Evolutionary conservation across 1,140 invertebrate genomes (phyloP).

Genomic region (Physella acuta): DNA sequence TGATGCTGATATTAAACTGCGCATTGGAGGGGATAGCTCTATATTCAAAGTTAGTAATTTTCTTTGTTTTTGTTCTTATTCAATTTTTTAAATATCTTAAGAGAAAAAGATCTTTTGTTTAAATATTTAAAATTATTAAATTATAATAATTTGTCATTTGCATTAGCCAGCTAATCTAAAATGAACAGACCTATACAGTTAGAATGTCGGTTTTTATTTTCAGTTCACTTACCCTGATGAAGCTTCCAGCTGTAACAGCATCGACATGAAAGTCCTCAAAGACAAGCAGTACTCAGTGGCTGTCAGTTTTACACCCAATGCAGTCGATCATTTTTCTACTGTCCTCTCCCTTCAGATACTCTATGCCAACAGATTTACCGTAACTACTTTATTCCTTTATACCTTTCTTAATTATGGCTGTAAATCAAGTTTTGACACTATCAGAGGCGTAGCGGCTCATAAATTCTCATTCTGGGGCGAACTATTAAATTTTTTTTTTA

Average conservation of each 20-base stretch:
- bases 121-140: too few species aligned
- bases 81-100: too few species aligned
- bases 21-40: neutral
- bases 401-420: neutral
- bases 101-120: too few species aligned
- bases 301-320: neutral
- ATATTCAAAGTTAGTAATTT: slow-evolving; percentile 10
- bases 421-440: neutral
- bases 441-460: neutral
- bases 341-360: neutral
- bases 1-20: slow-evolving; percentile 1
- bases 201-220: too few species aligned
- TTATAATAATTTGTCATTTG: too few species aligned
- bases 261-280: neutral
- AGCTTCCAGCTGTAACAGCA: too few species aligned
- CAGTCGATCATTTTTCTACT: neutral
- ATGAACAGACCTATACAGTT: too few species aligned
- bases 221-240: too few species aligned
- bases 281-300: neutral
- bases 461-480: neutral
- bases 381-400: neutral
- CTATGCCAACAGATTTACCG: slow-evolving; percentile 10
- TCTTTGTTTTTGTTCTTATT: too few species aligned
- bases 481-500: neutral
- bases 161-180: too few species aligned